A percentile compares a stretch with the other conserved stretches of the same genome.
Evolutionary conservation across 2,888 invertebrate species (phyloP).

Genomic region (Sminthurinus aureus): DNA sequence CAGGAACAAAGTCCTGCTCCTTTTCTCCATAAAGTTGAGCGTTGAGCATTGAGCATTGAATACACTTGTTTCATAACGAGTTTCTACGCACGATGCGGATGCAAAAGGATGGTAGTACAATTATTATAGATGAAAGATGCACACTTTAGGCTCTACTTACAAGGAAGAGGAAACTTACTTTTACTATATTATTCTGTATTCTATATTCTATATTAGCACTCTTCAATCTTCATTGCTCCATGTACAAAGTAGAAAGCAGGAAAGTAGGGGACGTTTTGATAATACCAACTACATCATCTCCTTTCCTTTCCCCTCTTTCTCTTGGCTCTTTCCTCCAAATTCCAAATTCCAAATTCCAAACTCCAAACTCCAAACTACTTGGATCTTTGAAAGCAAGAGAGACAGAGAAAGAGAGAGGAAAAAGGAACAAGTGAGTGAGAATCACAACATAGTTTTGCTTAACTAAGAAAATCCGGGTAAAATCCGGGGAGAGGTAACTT

Average conservation of each 20-base stretch:
- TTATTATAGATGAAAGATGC: too few relatives aligned
- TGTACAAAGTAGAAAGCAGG: not conserved
- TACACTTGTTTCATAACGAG: too few relatives aligned
- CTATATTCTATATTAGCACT: too few relatives aligned
- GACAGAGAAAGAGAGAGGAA: not conserved
- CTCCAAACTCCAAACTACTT: not conserved
- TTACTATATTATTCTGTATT: too few relatives aligned
- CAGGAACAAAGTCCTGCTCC: not conserved
- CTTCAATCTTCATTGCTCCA: not conserved
- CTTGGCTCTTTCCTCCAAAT: too few relatives aligned
- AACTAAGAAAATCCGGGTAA: not conserved
- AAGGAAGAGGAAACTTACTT: too few relatives aligned
- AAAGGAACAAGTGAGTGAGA: not conserved
- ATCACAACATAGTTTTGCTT: not conserved
- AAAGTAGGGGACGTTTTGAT: too few relatives aligned
- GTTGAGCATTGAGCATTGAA: too few relatives aligned
- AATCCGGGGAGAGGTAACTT: constrained; percentile 30
- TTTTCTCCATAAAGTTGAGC: not conserved
- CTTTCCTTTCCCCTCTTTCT: not conserved
- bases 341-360: too few relatives aligned
- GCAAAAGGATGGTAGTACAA: too few relatives aligned
- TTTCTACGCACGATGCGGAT: too few relatives aligned
- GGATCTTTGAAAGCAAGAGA: not conserved
- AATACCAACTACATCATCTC: not conserved
- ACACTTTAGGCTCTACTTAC: too few relatives aligned